A percentile compares a stretch with the other conserved stretches of the same genome.
phyloP scores from a whole-genome alignment of 1,140 invertebrate genomes.

The Ceratina japonica region DNA sequence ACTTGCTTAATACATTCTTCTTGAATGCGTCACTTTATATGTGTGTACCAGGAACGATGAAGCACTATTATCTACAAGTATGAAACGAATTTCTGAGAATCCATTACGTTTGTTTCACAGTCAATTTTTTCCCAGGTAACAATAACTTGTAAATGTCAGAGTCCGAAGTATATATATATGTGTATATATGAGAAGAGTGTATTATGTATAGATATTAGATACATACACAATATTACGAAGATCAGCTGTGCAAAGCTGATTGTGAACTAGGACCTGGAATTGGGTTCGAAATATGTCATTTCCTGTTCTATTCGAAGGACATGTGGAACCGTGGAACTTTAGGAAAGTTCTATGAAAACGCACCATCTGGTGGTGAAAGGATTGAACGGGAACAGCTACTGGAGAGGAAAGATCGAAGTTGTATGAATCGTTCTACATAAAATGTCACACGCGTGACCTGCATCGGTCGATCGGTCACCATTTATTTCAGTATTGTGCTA shows the following conservation, averaged over 20 bases:
- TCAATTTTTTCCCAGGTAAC: neutral
- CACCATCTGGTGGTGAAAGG: neutral
- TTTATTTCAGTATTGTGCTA: too few relatives aligned
- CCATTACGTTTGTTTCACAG: neutral
- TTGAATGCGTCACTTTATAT: neutral
- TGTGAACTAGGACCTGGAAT: neutral
- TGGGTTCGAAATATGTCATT: neutral
- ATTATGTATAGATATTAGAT: neutral
- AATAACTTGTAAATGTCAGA: neutral
- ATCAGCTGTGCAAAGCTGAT: constrained; percentile 27
- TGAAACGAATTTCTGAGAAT: neutral
- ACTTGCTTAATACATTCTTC: constrained; percentile 18
- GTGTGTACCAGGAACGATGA: neutral
- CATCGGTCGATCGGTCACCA: too few relatives aligned
- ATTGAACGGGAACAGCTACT: neutral
- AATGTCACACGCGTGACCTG: too few relatives aligned
- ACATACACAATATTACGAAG: neutral
- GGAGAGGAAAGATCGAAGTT: too few relatives aligned
- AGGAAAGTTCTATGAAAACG: neutral
- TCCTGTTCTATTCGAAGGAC: neutral
- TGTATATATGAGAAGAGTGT: neutral
- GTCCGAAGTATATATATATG: too few relatives aligned
- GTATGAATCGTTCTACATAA: too few relatives aligned
- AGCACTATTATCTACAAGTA: neutral
- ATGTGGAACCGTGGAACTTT: neutral